Base-by-base conservation (phyloP, 2,113 vertebrate species). In the Coregonus clupeaformis region DNA sequence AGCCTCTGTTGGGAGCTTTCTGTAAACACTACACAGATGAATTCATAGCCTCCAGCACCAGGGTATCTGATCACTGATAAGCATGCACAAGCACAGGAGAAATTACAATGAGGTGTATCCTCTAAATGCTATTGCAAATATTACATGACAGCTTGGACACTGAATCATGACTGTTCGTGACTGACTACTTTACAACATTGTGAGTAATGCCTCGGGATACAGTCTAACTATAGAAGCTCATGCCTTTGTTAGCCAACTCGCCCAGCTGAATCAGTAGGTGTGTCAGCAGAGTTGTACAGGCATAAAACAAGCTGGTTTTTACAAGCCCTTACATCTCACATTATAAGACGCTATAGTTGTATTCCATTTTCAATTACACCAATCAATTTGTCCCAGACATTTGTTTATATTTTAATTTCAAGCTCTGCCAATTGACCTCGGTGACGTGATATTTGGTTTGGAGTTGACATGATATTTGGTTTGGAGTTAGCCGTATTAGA, bases 361-460 rank as follows among this genome's bases (percentile, higher is more conserved):
- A 45, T 66, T 49, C 12, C 25, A 22, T 62, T 63, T 70, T 36
- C 52, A 25, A 49, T 22, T 49, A 12, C 1, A 5, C 14, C 2
- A 78, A 74, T 74, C 27, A 13, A 6, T 36, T 42, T 42, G 36
- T 42, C 36, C 36, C 36, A 42, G 36, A 42, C 36, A 42, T 3
- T 7, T 47, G n/a, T 52, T 59, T 24, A 60, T 7, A 60, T 24
- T 52, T 18, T 52, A 3, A 60, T 60, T 22, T 60, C 22, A 22
- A 42, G 9, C n/a, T 25, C 49, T 25, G n/a, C 6, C 12, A 20
- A 68, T 4, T 3, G 71, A 74, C 42, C 68, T 74, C 55, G 36
- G 65, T 64, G 66, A 72, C 47, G 57, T 68, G 67, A 57, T 49
- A 68, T 65, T 79, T 81, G 25, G 79, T 79, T 80, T 86, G 69